Evolutionary conservation across 2,888 invertebrate genomes (phyloP).

Genomic region (Chloromyia formosa): DNA sequence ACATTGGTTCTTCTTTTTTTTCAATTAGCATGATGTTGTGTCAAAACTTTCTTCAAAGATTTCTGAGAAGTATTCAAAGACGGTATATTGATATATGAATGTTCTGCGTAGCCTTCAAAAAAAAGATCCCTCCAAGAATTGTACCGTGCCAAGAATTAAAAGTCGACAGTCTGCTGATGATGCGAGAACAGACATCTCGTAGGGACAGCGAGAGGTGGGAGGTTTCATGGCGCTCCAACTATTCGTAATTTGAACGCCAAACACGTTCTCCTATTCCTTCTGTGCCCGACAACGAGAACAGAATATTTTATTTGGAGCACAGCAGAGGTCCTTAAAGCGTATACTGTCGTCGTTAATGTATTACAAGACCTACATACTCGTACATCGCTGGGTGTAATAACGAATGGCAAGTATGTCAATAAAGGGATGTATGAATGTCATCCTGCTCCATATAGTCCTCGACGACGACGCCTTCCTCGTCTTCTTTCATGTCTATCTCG

Average conservation of each 20-base stretch:
- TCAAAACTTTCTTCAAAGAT: no score
- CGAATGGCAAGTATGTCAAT: constrained; percentile 20
- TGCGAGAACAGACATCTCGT: background rate
- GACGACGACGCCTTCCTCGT: background rate
- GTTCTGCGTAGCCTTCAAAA: no score
- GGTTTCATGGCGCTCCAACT: background rate
- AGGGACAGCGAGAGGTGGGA: background rate
- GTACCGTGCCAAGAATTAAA: background rate
- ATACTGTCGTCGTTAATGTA: constrained; percentile 6
- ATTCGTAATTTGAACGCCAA: background rate
- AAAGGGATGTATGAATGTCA: background rate
- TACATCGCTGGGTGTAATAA: constrained; percentile 3
- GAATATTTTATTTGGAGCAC: constrained; percentile 24
- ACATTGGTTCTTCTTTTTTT: no score
- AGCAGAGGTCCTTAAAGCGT: background rate
- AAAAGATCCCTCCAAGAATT: no score
- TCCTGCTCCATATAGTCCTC: background rate
- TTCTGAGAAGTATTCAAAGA: no score
- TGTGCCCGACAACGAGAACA: constrained; percentile 24
- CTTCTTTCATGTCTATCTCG: background rate
- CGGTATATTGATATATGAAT: no score
- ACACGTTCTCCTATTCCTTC: constrained; percentile 28
- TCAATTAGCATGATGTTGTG: no score
- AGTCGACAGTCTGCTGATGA: background rate
- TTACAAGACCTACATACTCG: background rate